Base-by-base conservation (phyloP, 2,888 invertebrate species). In the Oligia strigilis region DNA sequence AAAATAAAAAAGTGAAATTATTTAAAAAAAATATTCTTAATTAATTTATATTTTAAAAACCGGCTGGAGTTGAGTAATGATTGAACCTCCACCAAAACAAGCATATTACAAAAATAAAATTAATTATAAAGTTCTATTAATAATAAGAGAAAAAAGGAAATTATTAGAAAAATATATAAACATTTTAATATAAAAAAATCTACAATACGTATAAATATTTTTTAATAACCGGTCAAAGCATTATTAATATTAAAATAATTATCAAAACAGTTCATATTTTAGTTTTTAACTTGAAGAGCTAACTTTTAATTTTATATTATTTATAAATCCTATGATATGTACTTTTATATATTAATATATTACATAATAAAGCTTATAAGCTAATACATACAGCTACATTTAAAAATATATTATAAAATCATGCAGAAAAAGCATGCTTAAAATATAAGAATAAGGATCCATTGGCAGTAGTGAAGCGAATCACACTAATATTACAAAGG, bases 391-490 rank as follows among this genome's bases (percentile, higher is more conserved):
- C 36, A 72, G 75, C 58, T 64, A 36, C 6, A 84, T 58, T 52
- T 14, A 67, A 64, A 62, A 36, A 40, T 62, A 49, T 65, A 40
- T 60, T n/a, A 69, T 58, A 49, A 55, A 64, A 11, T 55, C 70
- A 86, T 86, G 72, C 70, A 67, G 14, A 71, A 58, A 17, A 86
- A 67, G 49, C 83, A 83, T 83, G 83, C 83, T 40, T 23, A 14
- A 9, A 58, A 17, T 1, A 62, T 17, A 14, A n/a, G 29, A 36
- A 2, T 13, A n/a, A 0, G 11, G 43, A 36, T 78, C 60, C 19
- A 72, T 3, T 11, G 0, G 4, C 55, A 2, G n/a, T 72, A 83
- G 72, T 52, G 78, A 83, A 69, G 78, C 78, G 79, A 49, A 46
- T 40, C 40, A 40, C 5, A 40, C 40, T 40, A 40, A 40, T 40